phyloP scores from a whole-genome alignment of 2,888 invertebrate genomes.

The Heliconius cydno region DNA sequence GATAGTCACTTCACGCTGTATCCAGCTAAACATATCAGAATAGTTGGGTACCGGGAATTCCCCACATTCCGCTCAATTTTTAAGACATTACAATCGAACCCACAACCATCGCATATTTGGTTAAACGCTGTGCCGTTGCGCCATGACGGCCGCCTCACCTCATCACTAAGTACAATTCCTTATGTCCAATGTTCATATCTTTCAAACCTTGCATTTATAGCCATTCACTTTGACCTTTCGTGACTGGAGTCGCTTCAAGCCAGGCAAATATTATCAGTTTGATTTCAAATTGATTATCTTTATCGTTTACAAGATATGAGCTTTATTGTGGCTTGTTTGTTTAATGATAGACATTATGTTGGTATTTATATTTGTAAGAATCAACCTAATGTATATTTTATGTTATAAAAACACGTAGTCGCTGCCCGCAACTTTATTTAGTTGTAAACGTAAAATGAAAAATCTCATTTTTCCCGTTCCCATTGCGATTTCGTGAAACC shows the following conservation, averaged over 20 bases:
- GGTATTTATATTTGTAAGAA: too few relatives aligned
- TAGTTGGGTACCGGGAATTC: too few relatives aligned
- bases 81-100: not conserved
- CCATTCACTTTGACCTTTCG: constrained; percentile 14
- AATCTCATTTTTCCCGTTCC: too few relatives aligned
- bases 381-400: too few relatives aligned
- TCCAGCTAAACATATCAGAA: too few relatives aligned
- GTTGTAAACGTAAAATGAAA: too few relatives aligned
- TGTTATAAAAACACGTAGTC: too few relatives aligned
- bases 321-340: not conserved
- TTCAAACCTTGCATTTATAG: not conserved
- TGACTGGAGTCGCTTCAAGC: not conserved
- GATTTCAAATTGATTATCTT: not conserved
- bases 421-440: too few relatives aligned
- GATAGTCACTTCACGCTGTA: too few relatives aligned
- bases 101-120: not conserved
- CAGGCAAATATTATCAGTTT: constrained; percentile 6
- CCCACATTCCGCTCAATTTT: not conserved
- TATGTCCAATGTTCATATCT: not conserved
- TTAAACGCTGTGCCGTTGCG: too few relatives aligned
- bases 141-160: not conserved
- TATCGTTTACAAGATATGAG: not conserved
- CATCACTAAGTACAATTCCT: not conserved
- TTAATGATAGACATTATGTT: not conserved
- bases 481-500: too few relatives aligned